Percentiles rank a stretch among this genome's conserved stretches.
Conservation (phyloP, 2,113 vertebrate genomes). For the Anarhynchus alexandrinus region DNA sequence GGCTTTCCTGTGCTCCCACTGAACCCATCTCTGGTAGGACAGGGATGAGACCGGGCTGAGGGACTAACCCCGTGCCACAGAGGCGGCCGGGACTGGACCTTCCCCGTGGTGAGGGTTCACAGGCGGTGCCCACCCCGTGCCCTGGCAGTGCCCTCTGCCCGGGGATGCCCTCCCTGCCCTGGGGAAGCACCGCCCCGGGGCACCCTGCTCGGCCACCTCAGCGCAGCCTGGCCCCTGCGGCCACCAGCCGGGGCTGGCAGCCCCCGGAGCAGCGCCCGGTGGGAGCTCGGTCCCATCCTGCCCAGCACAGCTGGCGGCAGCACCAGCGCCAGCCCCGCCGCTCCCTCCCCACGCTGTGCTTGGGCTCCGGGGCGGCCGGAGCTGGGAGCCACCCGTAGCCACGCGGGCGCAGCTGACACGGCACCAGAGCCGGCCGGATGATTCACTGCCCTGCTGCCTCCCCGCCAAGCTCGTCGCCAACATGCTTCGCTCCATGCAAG, state of each 20-base stretch:
- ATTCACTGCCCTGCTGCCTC: background rate
- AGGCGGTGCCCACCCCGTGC: background rate
- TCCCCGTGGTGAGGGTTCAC: background rate
- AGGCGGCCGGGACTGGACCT: too few species aligned
- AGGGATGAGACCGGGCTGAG: too few species aligned
- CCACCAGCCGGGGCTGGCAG: background rate
- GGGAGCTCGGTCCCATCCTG: background rate
- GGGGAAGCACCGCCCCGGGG: background rate
- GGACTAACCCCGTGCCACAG: background rate
- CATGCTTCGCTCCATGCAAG: rapidly evolving
- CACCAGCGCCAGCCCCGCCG: background rate
- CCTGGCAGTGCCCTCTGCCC: background rate
- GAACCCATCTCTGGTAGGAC: background rate
- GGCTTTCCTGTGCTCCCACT: background rate
- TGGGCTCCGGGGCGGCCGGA: background rate
- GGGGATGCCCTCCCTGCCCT: background rate
- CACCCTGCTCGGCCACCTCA: background rate
- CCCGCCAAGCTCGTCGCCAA: background rate
- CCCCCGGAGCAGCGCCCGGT: background rate
- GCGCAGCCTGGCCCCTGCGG: background rate
- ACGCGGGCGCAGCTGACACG: background rate
- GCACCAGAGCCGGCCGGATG: background rate
- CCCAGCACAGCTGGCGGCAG: background rate
- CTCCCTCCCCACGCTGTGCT: background rate
- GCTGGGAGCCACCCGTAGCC: background rate